Base-by-base conservation (phyloP, 1,140 invertebrate genomes). In the Asbolus verrucosus region DNA sequence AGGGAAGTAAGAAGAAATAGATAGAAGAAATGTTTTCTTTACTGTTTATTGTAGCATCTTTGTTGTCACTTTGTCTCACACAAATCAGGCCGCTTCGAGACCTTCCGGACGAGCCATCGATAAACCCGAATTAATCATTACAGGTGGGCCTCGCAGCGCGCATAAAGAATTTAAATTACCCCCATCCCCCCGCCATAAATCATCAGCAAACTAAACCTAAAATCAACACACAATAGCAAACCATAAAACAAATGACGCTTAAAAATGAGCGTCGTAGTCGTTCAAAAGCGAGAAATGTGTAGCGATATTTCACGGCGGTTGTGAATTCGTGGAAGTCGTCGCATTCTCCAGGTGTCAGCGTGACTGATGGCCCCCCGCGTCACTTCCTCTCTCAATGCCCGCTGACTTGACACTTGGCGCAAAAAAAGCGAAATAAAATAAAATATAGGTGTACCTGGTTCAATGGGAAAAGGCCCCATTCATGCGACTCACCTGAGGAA, bases 301-400 rank as follows among this genome's bases (percentile, higher is more conserved):
- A 66, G 69, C 71, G 67, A 75, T 77, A 75, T 77, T 75, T 77
- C 73, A 75, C 73, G 73, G 68, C 65, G 63, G 69, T 74, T 74
- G 72, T 73, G 76, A 75, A 78, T 78, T 78, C 76, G 75, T 75
- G 72, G 76, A 78, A 78, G 76, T 76, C 76, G 75, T 78, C 72
- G 73, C 75, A 78, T 78, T 78, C 75, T 78, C 77, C 75, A 78
- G 77, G 77, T 78, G 77, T 78, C 77, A 78, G 71, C 74, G 72
- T 78, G 77, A 78, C 75, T 78, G 77, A 78, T 78, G 75, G 69
- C 70, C 73, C 73, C 73, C 74, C 74, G 69, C 76, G 70, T 78
- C 75, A 78, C 76, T 78, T 76, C 75, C 76, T 78, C 75, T 61
- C 71, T 70, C 65, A 66, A 71, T 41, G 59, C 62, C 68, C n/a